These are phyloP conservation scores for Fopius arisanus DNA, from an alignment of 1,140 invertebrate genomes.

Conservation along the genomic window DNA sequence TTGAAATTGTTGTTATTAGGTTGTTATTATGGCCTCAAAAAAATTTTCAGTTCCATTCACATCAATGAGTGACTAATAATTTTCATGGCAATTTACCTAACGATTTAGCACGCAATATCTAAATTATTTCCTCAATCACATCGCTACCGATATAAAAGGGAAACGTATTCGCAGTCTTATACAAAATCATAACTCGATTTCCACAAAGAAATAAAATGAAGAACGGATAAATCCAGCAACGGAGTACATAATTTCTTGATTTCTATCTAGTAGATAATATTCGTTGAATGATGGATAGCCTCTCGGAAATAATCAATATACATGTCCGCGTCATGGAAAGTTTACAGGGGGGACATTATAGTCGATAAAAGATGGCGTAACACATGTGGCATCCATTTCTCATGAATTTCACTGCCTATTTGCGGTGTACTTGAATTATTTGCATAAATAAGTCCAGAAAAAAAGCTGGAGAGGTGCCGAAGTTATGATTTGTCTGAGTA, in stretches of 20 bases:
- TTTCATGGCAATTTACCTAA: no score
- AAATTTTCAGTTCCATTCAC: no score
- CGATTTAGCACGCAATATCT: background rate
- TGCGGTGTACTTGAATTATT: background rate
- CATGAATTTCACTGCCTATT: background rate
- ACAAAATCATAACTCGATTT: background rate
- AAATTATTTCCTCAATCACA: background rate
- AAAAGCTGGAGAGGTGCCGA: background rate
- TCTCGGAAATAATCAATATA: constrained; percentile 34
- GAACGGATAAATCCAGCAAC: background rate
- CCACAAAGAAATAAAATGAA: background rate
- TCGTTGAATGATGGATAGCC: constrained; percentile 32
- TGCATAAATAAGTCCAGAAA: background rate
- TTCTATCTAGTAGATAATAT: background rate
- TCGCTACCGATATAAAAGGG: background rate
- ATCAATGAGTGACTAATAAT: no score
- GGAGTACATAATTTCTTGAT: background rate
- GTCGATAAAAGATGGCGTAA: constrained; percentile 27
- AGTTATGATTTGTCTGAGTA: background rate
- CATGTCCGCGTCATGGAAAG: constrained; percentile 19
- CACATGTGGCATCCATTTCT: constrained; percentile 10
- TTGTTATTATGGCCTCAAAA: no score
- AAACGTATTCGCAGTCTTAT: background rate
- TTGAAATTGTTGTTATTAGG: no score
- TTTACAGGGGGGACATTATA: constrained; percentile 23